These are phyloP conservation scores for Pammene aurita DNA, from an alignment of 2,888 invertebrate genomes.

Conservation along the genomic window DNA sequence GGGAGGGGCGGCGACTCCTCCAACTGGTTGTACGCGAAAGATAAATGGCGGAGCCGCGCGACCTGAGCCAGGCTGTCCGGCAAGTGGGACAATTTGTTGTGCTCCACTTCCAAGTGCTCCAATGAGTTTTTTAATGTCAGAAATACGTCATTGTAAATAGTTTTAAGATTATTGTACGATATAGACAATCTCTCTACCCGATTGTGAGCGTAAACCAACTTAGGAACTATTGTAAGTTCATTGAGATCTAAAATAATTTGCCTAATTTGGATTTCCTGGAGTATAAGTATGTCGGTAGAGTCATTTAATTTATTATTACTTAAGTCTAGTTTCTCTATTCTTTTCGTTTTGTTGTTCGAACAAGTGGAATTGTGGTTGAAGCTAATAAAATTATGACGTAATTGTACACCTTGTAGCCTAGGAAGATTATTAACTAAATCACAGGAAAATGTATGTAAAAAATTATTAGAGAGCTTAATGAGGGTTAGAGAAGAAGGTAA, in stretches of 20 bases:
- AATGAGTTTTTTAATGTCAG: slow-evolving; percentile 87
- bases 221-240: slow-evolving; percentile 86
- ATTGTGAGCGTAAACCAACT: slow-evolving; percentile 86
- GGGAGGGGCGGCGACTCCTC: slow-evolving; percentile 85
- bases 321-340: slow-evolving; percentile 91
- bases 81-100: slow-evolving; percentile 88
- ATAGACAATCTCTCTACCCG: slow-evolving; percentile 90
- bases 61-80: slow-evolving; percentile 88
- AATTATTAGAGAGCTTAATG: slow-evolving; percentile 88
- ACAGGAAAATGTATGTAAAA: slow-evolving; percentile 87
- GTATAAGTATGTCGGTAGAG: slow-evolving; percentile 86
- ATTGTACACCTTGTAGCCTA: slow-evolving; percentile 87
- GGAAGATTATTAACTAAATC: slow-evolving; percentile 85
- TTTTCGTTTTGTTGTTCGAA: slow-evolving; percentile 82
- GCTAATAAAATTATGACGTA: slow-evolving; percentile 81
- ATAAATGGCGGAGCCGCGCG: slow-evolving; percentile 89
- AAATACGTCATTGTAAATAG: slow-evolving; percentile 88
- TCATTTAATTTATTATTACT: slow-evolving; percentile 91
- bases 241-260: slow-evolving; percentile 93
- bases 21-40: slow-evolving; percentile 89
- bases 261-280: slow-evolving; percentile 88
- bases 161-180: slow-evolving; percentile 89
- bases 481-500: slow-evolving; percentile 87
- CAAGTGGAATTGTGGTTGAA: slow-evolving; percentile 68
- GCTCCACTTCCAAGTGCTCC: slow-evolving; percentile 92